Evolutionary conservation across 2,113 vertebrate genomes (phyloP).

Genomic region (Etia nguti): DNA sequence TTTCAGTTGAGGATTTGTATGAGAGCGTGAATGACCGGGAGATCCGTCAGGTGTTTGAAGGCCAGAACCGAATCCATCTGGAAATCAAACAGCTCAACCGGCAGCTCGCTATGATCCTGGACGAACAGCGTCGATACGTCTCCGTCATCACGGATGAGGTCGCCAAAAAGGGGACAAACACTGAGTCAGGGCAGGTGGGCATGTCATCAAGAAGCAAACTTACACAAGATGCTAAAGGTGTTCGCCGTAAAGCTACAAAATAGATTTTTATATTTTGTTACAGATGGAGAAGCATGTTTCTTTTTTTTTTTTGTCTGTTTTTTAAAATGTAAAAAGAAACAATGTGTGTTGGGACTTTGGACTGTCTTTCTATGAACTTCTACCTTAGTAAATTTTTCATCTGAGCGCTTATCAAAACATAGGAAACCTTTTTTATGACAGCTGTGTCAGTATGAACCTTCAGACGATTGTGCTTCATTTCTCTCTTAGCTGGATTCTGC

Average conservation of each 20-base stretch:
- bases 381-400: background rate
- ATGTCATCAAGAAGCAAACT: background rate
- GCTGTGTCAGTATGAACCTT: background rate
- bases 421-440: background rate
- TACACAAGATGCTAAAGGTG: background rate
- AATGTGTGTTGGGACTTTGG: background rate
- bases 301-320: background rate
- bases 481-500: slow-evolving; percentile 63
- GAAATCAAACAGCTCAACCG: slow-evolving; percentile 95
- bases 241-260: background rate
- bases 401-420: background rate
- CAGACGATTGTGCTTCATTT: background rate
- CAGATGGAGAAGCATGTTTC: background rate
- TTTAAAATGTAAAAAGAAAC: too few species aligned
- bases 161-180: slow-evolving; percentile 62
- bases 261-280: background rate
- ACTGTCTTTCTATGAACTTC: background rate
- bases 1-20: slow-evolving; percentile 82
- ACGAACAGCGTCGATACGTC: slow-evolving; percentile 90
- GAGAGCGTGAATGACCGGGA: slow-evolving; percentile 88
- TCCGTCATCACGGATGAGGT: slow-evolving; percentile 84
- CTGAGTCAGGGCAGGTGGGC: slow-evolving; percentile 76
- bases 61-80: slow-evolving; percentile 92
- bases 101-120: slow-evolving; percentile 92
- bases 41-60: slow-evolving; percentile 94